A percentile compares a stretch with the other conserved stretches of the same genome.
Evolutionary conservation across 2,888 invertebrate species (phyloP).

Genomic region (Dolichopus griseipennis): DNA sequence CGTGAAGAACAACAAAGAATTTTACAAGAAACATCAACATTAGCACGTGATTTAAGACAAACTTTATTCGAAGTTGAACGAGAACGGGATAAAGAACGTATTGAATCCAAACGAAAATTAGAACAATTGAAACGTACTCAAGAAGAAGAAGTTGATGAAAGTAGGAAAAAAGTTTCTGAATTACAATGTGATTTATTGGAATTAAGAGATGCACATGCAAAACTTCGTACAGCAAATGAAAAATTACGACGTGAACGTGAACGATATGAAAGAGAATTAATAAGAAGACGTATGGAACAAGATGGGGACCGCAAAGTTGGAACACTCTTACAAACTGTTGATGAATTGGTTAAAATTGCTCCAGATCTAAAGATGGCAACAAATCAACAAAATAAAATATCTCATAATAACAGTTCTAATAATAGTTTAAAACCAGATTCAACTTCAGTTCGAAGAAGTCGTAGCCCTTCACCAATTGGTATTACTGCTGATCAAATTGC

Average conservation of each 20-base stretch:
- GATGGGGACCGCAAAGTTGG: conserved; percentile 67
- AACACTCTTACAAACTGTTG: conserved; percentile 66
- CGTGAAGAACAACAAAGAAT: conserved; percentile 85
- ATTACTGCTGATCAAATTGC: conserved; percentile 35
- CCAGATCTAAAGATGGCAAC: conserved; percentile 54
- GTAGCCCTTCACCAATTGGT: conserved; percentile 33
- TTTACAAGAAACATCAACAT: conserved; percentile 79
- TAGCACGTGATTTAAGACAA: conserved; percentile 78
- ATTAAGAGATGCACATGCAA: conserved; percentile 83
- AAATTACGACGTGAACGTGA: conserved; percentile 82
- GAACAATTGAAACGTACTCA: conserved; percentile 75
- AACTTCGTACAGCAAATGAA: conserved; percentile 81
- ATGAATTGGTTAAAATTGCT: conserved; percentile 67
- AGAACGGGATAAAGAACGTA: conserved; percentile 78
- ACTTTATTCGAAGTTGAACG: conserved; percentile 83
- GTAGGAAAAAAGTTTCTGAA: conserved; percentile 72
- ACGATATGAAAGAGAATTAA: conserved; percentile 71
- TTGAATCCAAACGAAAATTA: conserved; percentile 75
- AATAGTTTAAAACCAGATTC: conserved; percentile 35
- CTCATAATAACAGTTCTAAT: conserved; percentile 14
- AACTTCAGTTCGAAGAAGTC: conserved; percentile 32
- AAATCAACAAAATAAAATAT: conserved; percentile 31
- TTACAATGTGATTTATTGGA: conserved; percentile 82
- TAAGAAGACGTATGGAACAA: conserved; percentile 49
- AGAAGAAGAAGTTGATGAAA: conserved; percentile 85